Evolutionary conservation across 2,888 invertebrate species (phyloP), one percentile per base, ranked within the genome.

Genomic region (Philereme transversata): DNA sequence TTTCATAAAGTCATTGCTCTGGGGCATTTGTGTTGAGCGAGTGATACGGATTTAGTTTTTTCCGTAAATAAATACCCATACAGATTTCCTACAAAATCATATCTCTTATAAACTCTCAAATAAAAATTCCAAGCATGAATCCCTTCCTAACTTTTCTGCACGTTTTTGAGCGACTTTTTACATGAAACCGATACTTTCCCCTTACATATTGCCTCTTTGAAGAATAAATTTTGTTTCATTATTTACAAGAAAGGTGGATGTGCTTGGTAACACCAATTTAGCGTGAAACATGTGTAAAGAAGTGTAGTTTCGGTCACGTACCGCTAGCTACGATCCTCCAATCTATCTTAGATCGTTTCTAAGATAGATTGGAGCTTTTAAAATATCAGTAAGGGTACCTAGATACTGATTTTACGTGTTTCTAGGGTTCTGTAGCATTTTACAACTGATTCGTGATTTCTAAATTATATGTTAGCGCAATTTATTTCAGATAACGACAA

Each of bases 331-430:
- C 47, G 49, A 54, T 41, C 50, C 52, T 67, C n/a, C n/a, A n/a
- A n/a, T n/a, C 44, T 60, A 61, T 64, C 67, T 65, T n/a, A n/a
- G n/a, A n/a, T 67, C 64, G 58, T 65, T 67, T 62, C 50, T 51
- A 58, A 67, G 63, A 67, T 62, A 46, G 56, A 69, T 65, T 46
- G 61, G 35, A 51, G 43, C 55, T 58, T 59, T 64, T 63, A 47
- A 61, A 64, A 58, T 36, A 57, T 53, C 48, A 53, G 43, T 36
- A 51, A 59, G 51, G 40, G 7, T 45, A 9, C 9, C 9, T 8
- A 41, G 41, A 4, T 6, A 38, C 38, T 6, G 38, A n/a, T 41
- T 41, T 41, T 38, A 38, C 8, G 8, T 38, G 8, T 38, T 38
- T 38, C 22, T 22, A 22, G 22, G 22, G 22, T 22, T 22, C 22